These are phyloP conservation scores for Hyles euphorbiae DNA, from an alignment of 1,140 invertebrate species.

Conservation along the genomic window DNA sequence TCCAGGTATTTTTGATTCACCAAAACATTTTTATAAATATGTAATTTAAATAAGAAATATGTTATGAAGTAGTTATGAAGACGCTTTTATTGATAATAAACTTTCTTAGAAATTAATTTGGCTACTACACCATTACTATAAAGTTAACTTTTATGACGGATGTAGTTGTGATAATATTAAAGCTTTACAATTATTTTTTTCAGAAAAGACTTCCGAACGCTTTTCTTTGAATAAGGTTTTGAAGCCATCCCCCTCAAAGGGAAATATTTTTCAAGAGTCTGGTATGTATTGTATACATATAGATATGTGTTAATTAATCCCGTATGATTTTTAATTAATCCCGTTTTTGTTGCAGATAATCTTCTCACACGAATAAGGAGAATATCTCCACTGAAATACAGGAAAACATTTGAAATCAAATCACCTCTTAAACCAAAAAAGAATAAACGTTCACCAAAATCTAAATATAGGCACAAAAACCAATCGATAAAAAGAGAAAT, in stretches of 20 bases:
- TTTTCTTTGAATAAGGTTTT: conserved; percentile 13
- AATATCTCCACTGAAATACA: conserved; percentile 37
- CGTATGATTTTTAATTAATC: neutral
- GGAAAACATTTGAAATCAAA: conserved; percentile 45
- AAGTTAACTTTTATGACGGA: too few species aligned
- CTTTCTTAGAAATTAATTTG: too few species aligned
- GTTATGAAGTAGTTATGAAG: too few species aligned
- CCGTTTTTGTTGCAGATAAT: conserved; percentile 21
- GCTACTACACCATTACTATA: too few species aligned
- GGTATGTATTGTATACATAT: neutral
- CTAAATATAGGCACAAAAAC: conserved; percentile 32
- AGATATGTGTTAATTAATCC: neutral
- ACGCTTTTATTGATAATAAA: too few species aligned
- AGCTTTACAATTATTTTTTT: neutral
- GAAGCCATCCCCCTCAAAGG: neutral
- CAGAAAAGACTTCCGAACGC: conserved; percentile 7
- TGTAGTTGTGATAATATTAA: too few species aligned
- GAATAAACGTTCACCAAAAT: conserved; percentile 37
- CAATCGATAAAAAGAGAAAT: conserved; percentile 44
- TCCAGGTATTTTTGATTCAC: conserved; percentile 19
- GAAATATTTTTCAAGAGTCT: conserved; percentile 9
- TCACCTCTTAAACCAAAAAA: conserved; percentile 43
- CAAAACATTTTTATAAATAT: neutral
- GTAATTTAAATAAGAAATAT: too few species aligned
- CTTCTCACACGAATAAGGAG: conserved; percentile 21